Percentiles rank a stretch among this genome's conserved stretches.
These are phyloP conservation scores for Chalcosyrphus nemorum DNA, from an alignment of 2,888 invertebrate genomes.

Conservation along the genomic window DNA sequence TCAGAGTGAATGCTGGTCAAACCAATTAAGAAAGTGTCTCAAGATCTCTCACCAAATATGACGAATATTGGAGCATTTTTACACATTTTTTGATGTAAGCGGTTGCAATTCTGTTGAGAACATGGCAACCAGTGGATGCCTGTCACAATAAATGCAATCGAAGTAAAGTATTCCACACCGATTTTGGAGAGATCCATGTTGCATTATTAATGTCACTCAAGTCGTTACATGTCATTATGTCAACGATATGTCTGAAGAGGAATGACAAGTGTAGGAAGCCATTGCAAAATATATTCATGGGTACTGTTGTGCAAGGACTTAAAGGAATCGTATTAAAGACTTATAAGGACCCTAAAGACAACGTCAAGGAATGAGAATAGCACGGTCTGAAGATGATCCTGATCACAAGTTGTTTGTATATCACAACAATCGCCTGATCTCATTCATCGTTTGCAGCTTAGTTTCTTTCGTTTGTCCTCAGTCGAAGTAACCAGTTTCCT, in stretches of 20 bases:
- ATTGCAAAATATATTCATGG: too few species aligned
- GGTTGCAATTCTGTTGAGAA: background rate
- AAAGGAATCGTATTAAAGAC: too few species aligned
- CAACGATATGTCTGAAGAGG: background rate
- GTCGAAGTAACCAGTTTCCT: too few species aligned
- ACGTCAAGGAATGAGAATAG: too few species aligned
- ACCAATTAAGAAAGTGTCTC: background rate
- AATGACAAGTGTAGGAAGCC: background rate
- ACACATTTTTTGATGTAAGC: background rate
- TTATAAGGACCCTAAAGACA: too few species aligned
- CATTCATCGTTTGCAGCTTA: too few species aligned
- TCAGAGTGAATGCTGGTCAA: background rate
- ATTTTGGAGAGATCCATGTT: background rate
- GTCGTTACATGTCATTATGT: background rate
- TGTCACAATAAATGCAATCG: background rate
- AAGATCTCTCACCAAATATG: background rate
- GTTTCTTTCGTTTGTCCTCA: too few species aligned
- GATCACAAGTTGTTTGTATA: too few species aligned
- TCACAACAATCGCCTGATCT: too few species aligned
- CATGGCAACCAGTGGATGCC: background rate
- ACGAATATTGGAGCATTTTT: background rate
- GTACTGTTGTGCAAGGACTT: too few species aligned
- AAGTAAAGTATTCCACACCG: background rate
- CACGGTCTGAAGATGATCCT: too few species aligned
- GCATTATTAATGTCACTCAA: constrained; percentile 11